Evolutionary conservation across 2,888 invertebrate genomes (phyloP), one percentile per base, ranked within the genome.

Genomic region (Dicyrtoma fusca): DNA sequence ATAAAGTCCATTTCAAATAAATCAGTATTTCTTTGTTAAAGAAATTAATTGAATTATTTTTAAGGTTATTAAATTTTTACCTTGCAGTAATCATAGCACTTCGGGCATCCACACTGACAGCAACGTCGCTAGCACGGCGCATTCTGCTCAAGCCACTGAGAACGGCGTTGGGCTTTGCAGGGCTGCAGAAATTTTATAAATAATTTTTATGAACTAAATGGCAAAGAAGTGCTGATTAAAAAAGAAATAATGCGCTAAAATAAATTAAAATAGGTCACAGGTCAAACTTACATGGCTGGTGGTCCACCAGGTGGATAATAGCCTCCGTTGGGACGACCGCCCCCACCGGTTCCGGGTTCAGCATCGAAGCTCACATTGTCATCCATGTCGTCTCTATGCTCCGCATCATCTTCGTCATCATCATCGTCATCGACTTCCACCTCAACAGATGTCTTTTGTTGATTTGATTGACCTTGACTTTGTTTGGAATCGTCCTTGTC

Each of bases 11-110:
- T 45, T 13, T 45, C 8, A 51, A 51, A 51, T 11, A 6, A 19
- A 14, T 57, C 21, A n/a, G n/a, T n/a, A n/a, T n/a, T n/a, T n/a
- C n/a, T 45, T 45, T 45, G 8, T 45, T 11, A 45, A 45, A 11
- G 13, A 45, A 45, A 45, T 45, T 61, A 21, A 6, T 19, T 17
- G 23, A 61, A 61, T 13, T 19, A 53, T 17, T 17, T 19, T 34
- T 34, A 34, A 34, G 34, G 3, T 34, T 8, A 34, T 34, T 34
- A 45, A 23, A 45, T 63, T 1, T 19, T 53, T 72, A 78, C 78
- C 79, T 76, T 17, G 80, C 79, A 49, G 80, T 80, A 23, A 80
- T 77, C 45, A 79, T 75, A 6, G 80, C 80, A 74, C 79, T 79
- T 57, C 80, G 59, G 26, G 80, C 80, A 72, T 80, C 80, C n/a